Evolutionary conservation across 2,888 invertebrate species (phyloP), one percentile per base, ranked within the genome.

Genomic region (Ectemnius cavifrons): DNA sequence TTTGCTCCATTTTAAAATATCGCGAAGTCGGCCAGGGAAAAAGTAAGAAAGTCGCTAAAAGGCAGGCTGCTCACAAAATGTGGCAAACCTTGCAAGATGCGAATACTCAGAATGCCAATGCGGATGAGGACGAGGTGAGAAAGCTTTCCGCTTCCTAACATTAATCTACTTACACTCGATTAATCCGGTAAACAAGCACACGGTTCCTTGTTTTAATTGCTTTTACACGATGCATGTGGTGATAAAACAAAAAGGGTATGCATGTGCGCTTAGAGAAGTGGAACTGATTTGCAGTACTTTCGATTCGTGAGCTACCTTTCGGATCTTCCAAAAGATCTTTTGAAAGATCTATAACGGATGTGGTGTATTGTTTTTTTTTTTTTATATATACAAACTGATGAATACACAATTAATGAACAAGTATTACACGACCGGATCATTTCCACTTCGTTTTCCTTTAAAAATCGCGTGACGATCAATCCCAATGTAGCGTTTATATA

Each of bases 11-110:
- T 84, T 93, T 97, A 82, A 97, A 96, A 85, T 95, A 96, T 85
- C 94, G 95, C 28, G 97, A 98, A 91, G 92, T 95, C 49, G 97
- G 97, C 63, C 95, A 95, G 52, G 98, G 98, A 16, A 97, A 98
- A 89, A 98, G 98, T 65, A 99, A 99, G 93, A 99, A 99, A 91
- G 93, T 98, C 64, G 98, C 99, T 2, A 99, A 99, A 91, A 93
- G 98, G n/a, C 95, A 97, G 90, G 98, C 99, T 0, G 99, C 99
- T 2, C 96, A 97, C 89, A 96, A 97, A 91, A 98, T 99, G 98
- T 96, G 96, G 96, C 95, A 95, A 82, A 93, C 94, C 52, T 91
- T 98, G 75, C 95, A 97, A 87, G 96, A 96, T 80, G 92, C 95
- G 86, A 92, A 94, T 11, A 94, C 93, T 89, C 94, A 94, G 88